Evolutionary conservation across 1,140 invertebrate genomes (phyloP).

Genomic region (Euglossa dilemma): DNA sequence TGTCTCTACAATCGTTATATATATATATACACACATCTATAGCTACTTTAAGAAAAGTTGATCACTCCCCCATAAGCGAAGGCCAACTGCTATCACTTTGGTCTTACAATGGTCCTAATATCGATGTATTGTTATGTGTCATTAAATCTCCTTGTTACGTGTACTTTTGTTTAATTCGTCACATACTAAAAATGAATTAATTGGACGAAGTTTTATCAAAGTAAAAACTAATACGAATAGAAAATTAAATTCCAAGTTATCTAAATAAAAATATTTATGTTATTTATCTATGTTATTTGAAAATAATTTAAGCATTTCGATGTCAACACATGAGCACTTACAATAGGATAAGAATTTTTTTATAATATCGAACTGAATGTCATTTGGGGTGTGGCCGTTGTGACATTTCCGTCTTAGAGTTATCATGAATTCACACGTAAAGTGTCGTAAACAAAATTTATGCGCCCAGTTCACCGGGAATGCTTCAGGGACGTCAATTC

Average conservation of each 20-base stretch:
- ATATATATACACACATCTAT: neutral
- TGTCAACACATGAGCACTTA: neutral
- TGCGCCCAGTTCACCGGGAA: neutral
- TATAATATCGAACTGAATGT: neutral
- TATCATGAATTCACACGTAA: constrained; percentile 3
- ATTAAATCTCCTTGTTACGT: neutral
- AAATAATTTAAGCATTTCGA: neutral
- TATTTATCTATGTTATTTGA: neutral
- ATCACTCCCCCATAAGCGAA: constrained; percentile 60
- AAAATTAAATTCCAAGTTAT: neutral
- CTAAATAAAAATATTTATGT: neutral
- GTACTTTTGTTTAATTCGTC: neutral
- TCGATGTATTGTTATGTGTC: constrained; percentile 24
- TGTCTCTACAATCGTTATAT: constrained; percentile 31
- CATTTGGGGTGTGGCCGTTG: constrained; percentile 21
- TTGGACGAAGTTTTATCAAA: neutral
- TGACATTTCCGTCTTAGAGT: constrained; percentile 18
- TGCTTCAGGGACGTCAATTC: neutral
- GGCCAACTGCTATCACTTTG: constrained; percentile 66
- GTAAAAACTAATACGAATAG: neutral
- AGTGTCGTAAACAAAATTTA: constrained; percentile 13
- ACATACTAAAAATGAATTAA: neutral
- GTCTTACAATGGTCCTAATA: constrained; percentile 52
- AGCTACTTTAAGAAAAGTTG: constrained; percentile 52
- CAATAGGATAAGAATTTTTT: neutral